These are phyloP conservation scores for Paramisgurnus dabryanus DNA, from an alignment of 2,113 vertebrate species.

Conservation along the genomic window DNA sequence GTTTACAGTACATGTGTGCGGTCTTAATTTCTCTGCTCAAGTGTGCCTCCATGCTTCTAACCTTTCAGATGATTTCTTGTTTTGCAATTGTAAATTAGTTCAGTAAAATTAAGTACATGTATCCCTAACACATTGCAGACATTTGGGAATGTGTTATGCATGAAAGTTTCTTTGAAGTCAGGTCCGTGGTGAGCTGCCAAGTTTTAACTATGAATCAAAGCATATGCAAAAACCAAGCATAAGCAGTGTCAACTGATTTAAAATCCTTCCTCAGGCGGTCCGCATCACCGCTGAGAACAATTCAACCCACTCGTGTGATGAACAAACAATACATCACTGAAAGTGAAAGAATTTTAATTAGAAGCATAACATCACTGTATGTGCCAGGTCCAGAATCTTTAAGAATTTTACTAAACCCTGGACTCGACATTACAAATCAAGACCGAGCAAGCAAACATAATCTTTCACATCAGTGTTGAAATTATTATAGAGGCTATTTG, in stretches of 20 bases:
- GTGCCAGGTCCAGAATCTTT: constrained; percentile 31
- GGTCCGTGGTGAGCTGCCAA: constrained; percentile 22
- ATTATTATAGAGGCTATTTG: constrained; percentile 24
- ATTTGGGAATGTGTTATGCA: constrained; percentile 23
- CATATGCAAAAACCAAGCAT: constrained; percentile 39
- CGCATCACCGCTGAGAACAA: constrained; percentile 38
- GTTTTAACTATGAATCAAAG: constrained; percentile 39
- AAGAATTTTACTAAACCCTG: constrained; percentile 13
- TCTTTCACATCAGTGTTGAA: constrained; percentile 31
- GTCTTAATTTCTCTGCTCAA: background rate
- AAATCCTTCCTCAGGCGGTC: constrained; percentile 37
- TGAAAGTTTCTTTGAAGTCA: constrained; percentile 39
- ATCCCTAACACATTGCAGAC: constrained; percentile 19
- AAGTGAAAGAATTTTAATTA: constrained; percentile 46
- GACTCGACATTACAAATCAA: constrained; percentile 10
- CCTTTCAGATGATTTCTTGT: constrained; percentile 8
- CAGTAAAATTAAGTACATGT: constrained; percentile 21
- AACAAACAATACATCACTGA: constrained; percentile 31
- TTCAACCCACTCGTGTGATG: constrained; percentile 29
- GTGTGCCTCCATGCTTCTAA: background rate
- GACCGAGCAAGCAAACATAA: constrained; percentile 9
- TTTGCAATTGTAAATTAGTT: constrained; percentile 17
- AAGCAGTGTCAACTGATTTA: constrained; percentile 38
- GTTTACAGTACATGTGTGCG: constrained; percentile 1
- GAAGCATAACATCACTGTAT: constrained; percentile 35